A percentile compares a stretch with the other conserved stretches of the same genome.
phyloP scores from a whole-genome alignment of 64 coral and sea anemone species.

The Montipora efflorescens region DNA sequence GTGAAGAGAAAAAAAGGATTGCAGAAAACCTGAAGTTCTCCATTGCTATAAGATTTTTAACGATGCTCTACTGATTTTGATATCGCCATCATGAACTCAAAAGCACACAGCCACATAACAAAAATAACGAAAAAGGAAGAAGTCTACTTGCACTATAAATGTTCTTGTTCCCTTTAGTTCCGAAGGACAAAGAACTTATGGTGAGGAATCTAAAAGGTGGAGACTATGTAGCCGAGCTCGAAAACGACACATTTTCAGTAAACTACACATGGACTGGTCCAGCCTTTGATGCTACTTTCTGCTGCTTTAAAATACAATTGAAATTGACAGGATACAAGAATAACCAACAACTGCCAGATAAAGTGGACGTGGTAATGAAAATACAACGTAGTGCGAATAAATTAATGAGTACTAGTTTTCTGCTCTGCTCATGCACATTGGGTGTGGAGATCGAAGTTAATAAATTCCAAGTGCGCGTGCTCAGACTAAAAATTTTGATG shows the following conservation, averaged over 20 bases:
- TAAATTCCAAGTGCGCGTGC: no score
- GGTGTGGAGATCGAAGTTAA: no score
- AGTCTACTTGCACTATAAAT: background rate
- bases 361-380: background rate
- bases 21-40: no score
- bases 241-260: background rate
- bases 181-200: background rate
- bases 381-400: no score
- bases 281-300: background rate
- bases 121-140: background rate
- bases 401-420: no score
- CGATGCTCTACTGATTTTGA: no score
- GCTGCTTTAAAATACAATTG: background rate
- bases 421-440: no score
- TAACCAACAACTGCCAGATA: background rate
- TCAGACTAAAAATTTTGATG: no score
- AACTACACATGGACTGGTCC: slow-evolving; percentile 26
- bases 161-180: background rate
- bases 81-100: no score
- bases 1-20: no score
- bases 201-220: background rate
- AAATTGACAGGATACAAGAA: background rate
- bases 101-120: no score
- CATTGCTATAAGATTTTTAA: no score
- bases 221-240: background rate